Base-by-base conservation (phyloP, 2,888 invertebrate genomes). In the Seira ritae region DNA sequence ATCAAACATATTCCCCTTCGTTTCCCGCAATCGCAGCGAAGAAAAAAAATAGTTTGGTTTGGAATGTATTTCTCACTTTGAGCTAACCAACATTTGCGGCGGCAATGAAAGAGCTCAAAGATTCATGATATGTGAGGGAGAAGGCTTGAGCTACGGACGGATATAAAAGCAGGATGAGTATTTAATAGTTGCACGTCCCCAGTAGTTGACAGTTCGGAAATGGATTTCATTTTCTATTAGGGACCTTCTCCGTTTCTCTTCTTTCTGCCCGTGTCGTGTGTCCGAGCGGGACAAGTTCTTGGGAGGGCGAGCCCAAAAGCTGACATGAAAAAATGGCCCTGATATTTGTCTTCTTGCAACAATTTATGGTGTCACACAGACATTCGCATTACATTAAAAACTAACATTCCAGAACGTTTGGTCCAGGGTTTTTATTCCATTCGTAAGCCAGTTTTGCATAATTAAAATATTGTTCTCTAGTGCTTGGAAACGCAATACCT, bases 141-240 rank as follows among this genome's bases (percentile, higher is more conserved):
- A 4, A 31, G 2, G 31, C 8, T 4, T 31, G 31, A 55, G 55
- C 3, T 12, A 55, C 2, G 2, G 6, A 55, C 17, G 55, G 17
- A 68, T 42, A 62, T 22, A 82, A 70, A 71, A 42, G 55, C 75
- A 77, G 83, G 83, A 83, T 84, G 83, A 67, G 81, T 74, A 73
- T 80, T 77, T 83, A 84, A 84, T 80, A 80, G 86, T 78, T 84
- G 83, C 83, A 86, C 86, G 84, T 85, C 78, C 80, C 82, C 71
- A 78, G 69, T 55, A 83, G 85, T 86, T 87, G 87, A 87, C 87
- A 87, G 87, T 85, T 86, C 83, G 86, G 86, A 87, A 87, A 87
- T 86, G 86, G 86, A 87, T 86, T 86, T 87, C 86, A 85, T 82
- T 86, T 82, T 83, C 73, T 66, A 46, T 72, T 73, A 83, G 65